phyloP scores from a whole-genome alignment of 2,797 vertebrate genomes.

The Pangasius larnaudii region DNA sequence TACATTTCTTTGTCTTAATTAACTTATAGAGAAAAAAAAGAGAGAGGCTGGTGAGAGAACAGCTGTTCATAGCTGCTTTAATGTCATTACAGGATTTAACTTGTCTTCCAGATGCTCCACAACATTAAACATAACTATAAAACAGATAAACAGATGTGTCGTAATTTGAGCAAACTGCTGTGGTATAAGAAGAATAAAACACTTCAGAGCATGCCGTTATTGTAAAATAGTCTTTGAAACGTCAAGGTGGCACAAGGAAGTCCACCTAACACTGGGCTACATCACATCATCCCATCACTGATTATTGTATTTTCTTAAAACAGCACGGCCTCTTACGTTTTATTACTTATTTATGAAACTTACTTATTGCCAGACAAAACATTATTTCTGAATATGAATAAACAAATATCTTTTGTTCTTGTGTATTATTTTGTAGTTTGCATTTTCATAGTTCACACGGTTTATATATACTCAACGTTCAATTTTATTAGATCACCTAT shows the following conservation, averaged over 20 bases:
- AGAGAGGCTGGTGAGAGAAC: not conserved
- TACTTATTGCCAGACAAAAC: too few relatives aligned
- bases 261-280: not conserved
- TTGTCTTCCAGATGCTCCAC: not conserved
- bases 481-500: too few relatives aligned
- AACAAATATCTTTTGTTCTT: not conserved
- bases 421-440: not conserved
- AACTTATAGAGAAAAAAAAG: not conserved
- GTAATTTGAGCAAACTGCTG: not conserved
- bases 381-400: too few relatives aligned
- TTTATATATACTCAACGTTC: too few relatives aligned
- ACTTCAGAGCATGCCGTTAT: not conserved
- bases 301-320: not conserved
- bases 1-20: not conserved
- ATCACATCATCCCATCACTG: not conserved
- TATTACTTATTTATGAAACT: too few relatives aligned
- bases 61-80: not conserved
- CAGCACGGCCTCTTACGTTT: too few relatives aligned
- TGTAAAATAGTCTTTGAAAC: too few relatives aligned
- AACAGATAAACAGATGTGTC: not conserved
- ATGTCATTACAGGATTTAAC: not conserved
- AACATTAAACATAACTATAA: not conserved
- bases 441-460: not conserved
- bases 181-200: not conserved
- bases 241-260: too few relatives aligned